These are phyloP conservation scores for Timema podura DNA, from an alignment of 2,888 invertebrate species.

Conservation along the genomic window DNA sequence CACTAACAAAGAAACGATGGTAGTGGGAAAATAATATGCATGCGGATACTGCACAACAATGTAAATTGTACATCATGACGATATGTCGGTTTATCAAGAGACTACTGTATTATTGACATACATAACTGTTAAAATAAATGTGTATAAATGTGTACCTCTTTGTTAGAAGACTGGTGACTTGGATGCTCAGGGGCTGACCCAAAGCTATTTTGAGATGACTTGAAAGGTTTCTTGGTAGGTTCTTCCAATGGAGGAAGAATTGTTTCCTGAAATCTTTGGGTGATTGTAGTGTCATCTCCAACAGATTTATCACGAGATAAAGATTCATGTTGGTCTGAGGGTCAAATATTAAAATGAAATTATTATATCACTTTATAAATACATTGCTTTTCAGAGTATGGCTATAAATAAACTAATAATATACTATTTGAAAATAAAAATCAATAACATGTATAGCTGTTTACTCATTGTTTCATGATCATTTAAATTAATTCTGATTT, in stretches of 20 bases:
- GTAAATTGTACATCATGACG: no score
- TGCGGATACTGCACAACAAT: no score
- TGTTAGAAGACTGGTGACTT: constrained; percentile 15
- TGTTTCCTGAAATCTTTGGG: constrained; percentile 15
- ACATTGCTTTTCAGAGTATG: no score
- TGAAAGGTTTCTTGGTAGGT: neutral
- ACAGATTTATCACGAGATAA: neutral
- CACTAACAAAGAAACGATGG: neutral
- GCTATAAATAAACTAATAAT: no score
- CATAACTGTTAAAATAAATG: no score
- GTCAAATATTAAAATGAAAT: neutral
- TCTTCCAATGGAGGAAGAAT: neutral
- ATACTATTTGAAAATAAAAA: no score
- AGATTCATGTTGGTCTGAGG: neutral
- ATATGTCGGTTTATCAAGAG: neutral
- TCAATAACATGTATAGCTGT: no score
- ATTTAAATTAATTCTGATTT: no score
- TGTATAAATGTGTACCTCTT: neutral
- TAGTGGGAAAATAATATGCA: no score
- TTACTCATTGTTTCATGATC: no score
- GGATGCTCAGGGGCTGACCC: neutral
- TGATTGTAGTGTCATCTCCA: neutral
- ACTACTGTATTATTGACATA: neutral
- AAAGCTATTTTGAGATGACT: constrained; percentile 11
- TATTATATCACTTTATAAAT: no score